Percentiles rank a stretch among this genome's conserved stretches.
Conservation (phyloP, 2,888 invertebrate species). For the Drosophila neonasuta region DNA sequence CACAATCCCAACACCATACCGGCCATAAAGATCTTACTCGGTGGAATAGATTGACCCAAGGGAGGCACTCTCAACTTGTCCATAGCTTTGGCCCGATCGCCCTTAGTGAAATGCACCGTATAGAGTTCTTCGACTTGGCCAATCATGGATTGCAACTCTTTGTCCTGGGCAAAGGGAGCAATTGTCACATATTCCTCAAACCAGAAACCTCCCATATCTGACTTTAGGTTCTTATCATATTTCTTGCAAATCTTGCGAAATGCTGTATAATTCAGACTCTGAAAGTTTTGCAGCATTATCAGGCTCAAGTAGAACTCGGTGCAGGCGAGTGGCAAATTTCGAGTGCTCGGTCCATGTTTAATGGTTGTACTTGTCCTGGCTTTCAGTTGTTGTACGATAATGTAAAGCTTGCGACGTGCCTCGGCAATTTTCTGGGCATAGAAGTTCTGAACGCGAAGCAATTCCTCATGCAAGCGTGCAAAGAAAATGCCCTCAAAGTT, state of each 20-base stretch:
- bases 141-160: constrained; percentile 84
- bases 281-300: constrained; percentile 97
- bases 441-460: constrained; percentile 96
- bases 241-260: constrained; percentile 99
- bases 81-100: constrained; percentile 97
- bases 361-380: not conserved
- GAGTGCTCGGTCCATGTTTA: not conserved
- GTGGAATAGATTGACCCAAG: constrained; percentile 90
- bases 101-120: constrained; percentile 91
- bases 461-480: constrained; percentile 93
- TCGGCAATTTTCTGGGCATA: constrained; percentile 98
- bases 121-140: constrained; percentile 93
- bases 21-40: constrained; percentile 95
- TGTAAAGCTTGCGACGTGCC: constrained; percentile 91
- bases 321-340: constrained; percentile 90
- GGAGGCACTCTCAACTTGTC: constrained; percentile 97
- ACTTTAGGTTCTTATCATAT: constrained; percentile 93
- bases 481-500: constrained; percentile 91
- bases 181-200: constrained; percentile 91
- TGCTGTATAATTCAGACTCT: constrained; percentile 97
- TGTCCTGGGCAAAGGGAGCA: constrained; percentile 25
- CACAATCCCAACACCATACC: no score
- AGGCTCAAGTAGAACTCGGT: constrained; percentile 98
- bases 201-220: constrained; percentile 93
- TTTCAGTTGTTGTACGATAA: constrained; percentile 1